Base-by-base conservation (phyloP, 2,113 vertebrate genomes). In the Nothoprocta perdicaria region DNA sequence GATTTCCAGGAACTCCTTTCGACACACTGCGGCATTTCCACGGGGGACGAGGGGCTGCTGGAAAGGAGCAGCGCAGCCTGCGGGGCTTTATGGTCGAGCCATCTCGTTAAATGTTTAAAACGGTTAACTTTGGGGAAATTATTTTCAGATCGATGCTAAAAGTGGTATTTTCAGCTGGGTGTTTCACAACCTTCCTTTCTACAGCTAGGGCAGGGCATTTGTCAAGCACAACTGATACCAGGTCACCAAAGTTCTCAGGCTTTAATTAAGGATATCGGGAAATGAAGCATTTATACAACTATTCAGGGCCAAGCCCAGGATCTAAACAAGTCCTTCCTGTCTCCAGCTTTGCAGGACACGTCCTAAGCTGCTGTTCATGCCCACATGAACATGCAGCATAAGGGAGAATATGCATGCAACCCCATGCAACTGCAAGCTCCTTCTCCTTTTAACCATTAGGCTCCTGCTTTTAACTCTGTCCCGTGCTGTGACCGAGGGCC, bases 1-100 rank as follows among this genome's bases (percentile, higher is more conserved):
- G 60, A 86, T 81, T 95, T 92, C 66, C 93, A 93, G 95, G 90
- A 87, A 67, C 69, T 61, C 93, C 72, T 72, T 95, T 81, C 86
- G 85, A 96, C 89, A 87, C 43, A 90, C 17, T 11, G 45, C 74
- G 66, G 38, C 45, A 72, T 74, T 89, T 83, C 76, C 71, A 80
- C 31, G 15, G 53, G 53, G 53, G 27, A 9, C 9, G 16, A 31
- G 12, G 27, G 29, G 53, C 27, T 31, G 53, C 27, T 17, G 53
- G 53, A 57, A 57, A 5, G 29, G 27, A 29, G 53, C 14, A 57
- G 15, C 15, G 53, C 53, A 57, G 66, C 22, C 6, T 21, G 31
- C 24, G 18, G 17, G 67, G 24, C 50, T 69, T 50, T 35, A 33
- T 50, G n/a, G 48, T 50, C 35, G n/a, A 69, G 46, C 23, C 62